Conservation (phyloP, 1,140 invertebrate species). For the Leucophenga varia region DNA sequence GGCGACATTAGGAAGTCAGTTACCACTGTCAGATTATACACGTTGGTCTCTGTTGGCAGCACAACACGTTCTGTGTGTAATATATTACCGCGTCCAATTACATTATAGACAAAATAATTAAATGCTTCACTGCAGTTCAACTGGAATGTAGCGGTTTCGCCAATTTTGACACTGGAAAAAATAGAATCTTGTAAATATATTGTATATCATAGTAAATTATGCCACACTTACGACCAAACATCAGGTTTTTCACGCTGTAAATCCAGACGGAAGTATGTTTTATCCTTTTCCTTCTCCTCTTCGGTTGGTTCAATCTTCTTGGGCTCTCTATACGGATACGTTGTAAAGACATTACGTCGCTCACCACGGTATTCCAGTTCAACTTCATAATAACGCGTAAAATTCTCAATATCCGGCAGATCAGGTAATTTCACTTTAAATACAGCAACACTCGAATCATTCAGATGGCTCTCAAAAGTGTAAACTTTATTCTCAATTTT, state of each 20-base stretch:
- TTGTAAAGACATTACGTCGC: constrained; percentile 30
- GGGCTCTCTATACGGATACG: constrained; percentile 43
- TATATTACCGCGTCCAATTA: constrained; percentile 86
- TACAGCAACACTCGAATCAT: constrained; percentile 32
- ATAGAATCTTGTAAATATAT: neutral
- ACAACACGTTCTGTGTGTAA: constrained; percentile 69
- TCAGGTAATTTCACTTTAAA: constrained; percentile 37
- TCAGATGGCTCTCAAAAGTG: constrained; percentile 33
- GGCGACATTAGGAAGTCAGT: constrained; percentile 79
- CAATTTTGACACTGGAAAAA: constrained; percentile 61
- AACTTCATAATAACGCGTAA: constrained; percentile 35
- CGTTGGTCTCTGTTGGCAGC: constrained; percentile 30
- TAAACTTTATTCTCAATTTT: constrained; percentile 24
- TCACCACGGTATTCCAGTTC: constrained; percentile 32
- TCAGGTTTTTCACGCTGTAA: constrained; percentile 27
- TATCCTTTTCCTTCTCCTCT: constrained; percentile 20
- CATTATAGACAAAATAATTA: constrained; percentile 74
- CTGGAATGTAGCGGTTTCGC: constrained; percentile 73
- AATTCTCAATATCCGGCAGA: constrained; percentile 38
- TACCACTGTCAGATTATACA: constrained; percentile 60
- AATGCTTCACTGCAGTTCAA: constrained; percentile 81
- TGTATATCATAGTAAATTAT: too few relatives aligned
- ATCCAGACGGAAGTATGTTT: constrained; percentile 33
- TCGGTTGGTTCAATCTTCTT: constrained; percentile 27
- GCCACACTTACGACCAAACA: constrained; percentile 25